These are phyloP conservation scores for Heteromyza rotundicornis DNA, from an alignment of 2,888 invertebrate species.

Conservation along the genomic window DNA sequence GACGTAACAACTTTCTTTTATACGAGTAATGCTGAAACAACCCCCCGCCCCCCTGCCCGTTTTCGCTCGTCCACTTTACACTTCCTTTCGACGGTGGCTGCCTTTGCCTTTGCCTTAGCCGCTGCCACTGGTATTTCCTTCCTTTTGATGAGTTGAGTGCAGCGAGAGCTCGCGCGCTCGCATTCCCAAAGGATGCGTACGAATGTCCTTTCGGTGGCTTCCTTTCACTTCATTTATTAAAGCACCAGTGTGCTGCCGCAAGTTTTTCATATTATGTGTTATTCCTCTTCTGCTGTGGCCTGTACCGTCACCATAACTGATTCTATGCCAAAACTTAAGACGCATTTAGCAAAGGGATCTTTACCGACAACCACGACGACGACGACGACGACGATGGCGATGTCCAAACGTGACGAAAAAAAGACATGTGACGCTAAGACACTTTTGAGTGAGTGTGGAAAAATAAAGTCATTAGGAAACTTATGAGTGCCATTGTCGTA, in stretches of 20 bases:
- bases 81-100: neutral
- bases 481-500: neutral
- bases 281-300: no score
- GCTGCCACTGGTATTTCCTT: neutral
- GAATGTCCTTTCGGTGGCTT: neutral
- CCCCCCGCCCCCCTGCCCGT: neutral
- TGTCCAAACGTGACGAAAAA: neutral
- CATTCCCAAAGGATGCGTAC: conserved; percentile 1
- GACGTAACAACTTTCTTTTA: conserved; percentile 19
- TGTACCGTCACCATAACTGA: no score
- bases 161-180: neutral
- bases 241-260: conserved; percentile 3
- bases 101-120: neutral
- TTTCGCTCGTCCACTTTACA: neutral
- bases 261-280: neutral
- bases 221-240: neutral
- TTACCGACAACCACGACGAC: no score
- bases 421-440: neutral
- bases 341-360: no score
- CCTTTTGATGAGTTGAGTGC: neutral
- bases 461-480: conserved; percentile 2
- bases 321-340: no score
- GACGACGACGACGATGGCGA: neutral
- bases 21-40: no score
- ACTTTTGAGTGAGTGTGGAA: neutral